These are phyloP conservation scores for Clanis bilineata DNA, from an alignment of 2,888 invertebrate species.

Conservation along the genomic window DNA sequence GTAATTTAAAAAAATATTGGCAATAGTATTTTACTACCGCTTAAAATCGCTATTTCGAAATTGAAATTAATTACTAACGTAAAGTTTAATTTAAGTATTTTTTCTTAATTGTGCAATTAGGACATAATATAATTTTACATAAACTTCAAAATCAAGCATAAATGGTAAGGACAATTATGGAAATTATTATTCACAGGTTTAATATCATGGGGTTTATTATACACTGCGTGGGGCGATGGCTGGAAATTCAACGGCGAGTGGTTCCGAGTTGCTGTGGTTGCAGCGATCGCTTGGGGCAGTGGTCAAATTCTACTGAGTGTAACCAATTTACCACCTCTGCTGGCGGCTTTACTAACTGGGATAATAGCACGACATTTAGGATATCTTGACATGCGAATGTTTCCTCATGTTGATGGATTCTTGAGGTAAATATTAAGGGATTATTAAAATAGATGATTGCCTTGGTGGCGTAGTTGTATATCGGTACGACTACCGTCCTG, in stretches of 20 bases:
- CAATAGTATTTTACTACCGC: too few relatives aligned
- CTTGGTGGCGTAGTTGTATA: too few relatives aligned
- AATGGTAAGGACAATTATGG: too few relatives aligned
- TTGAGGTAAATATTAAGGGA: constrained; percentile 54
- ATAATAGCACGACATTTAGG: constrained; percentile 62
- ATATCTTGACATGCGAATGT: constrained; percentile 64
- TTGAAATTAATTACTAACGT: too few relatives aligned
- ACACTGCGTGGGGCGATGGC: constrained; percentile 55
- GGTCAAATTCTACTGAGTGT: constrained; percentile 51
- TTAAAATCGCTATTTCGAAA: too few relatives aligned
- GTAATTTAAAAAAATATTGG: background rate
- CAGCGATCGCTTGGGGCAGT: constrained; percentile 56
- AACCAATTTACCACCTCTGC: constrained; percentile 60
- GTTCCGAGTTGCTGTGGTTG: constrained; percentile 56
- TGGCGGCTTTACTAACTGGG: constrained; percentile 65
- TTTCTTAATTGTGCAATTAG: too few relatives aligned
- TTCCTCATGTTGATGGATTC: constrained; percentile 58
- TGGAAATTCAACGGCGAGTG: constrained; percentile 65
- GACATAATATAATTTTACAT: too few relatives aligned
- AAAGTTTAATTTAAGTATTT: too few relatives aligned
- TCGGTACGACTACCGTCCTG: too few relatives aligned
- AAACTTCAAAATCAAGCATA: too few relatives aligned
- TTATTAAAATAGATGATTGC: too few relatives aligned
- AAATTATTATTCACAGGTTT: constrained; percentile 47
- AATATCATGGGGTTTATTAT: constrained; percentile 60